These are phyloP conservation scores for Pangasius krempfi DNA, from an alignment of 2,797 vertebrate species.

Conservation along the genomic window DNA sequence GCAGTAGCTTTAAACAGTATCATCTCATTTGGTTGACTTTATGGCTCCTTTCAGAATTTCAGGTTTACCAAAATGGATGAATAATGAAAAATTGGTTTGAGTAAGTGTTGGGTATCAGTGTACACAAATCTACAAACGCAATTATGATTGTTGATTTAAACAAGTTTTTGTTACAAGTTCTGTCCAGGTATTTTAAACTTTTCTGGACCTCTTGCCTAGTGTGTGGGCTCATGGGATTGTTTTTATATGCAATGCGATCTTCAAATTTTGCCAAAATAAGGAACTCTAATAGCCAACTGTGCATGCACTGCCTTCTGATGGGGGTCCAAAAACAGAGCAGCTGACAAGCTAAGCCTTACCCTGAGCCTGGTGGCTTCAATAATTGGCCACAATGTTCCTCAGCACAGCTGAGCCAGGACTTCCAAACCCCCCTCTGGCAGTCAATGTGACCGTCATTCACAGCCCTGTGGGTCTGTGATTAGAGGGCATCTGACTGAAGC, in stretches of 20 bases:
- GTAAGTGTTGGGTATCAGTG: background rate
- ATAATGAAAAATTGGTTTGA: background rate
- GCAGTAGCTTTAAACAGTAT: background rate
- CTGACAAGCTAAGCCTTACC: background rate
- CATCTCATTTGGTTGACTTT: background rate
- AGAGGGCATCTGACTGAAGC: slow-evolving; percentile 38
- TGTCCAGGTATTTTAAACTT: background rate
- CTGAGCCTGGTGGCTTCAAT: background rate
- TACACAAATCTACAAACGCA: too few relatives aligned
- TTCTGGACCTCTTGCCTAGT: too few relatives aligned
- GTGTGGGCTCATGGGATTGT: too few relatives aligned
- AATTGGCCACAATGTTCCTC: background rate
- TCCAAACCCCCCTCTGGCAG: background rate
- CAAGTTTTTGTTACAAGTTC: background rate
- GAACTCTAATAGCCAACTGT: background rate
- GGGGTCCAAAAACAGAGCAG: background rate
- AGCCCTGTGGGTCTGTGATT: slow-evolving; percentile 17
- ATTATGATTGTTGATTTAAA: background rate
- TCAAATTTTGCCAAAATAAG: background rate
- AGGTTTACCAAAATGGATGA: background rate
- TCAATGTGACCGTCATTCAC: background rate
- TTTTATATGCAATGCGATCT: background rate
- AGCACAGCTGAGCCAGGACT: slow-evolving; percentile 3
- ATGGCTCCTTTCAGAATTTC: background rate
- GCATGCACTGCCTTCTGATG: background rate